Evolutionary conservation across 2,113 vertebrate species (phyloP), one percentile per base, ranked within the genome.

Genomic region (Seriola rivoliana): DNA sequence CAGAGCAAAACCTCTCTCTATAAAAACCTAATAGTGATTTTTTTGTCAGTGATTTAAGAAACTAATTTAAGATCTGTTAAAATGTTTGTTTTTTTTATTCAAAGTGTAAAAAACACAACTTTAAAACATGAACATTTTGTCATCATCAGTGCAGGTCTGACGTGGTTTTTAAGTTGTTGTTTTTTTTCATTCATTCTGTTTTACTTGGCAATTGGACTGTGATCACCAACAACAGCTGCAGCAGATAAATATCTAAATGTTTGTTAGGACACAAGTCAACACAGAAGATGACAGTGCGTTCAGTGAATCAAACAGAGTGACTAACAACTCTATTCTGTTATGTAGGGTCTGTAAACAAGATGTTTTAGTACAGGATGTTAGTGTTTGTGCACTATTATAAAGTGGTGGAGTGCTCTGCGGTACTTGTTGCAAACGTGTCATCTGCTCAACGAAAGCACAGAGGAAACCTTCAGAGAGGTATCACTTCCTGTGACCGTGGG

Each of bases 311-410:
- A 72, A 48, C 48, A 62, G 23, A 34, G 4, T 23, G 32, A 82
- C 50, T 60, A 66, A 88, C 0, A 38, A 64, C 38, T 44, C 25
- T 21, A 21, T 80, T 36, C 8, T 74, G 66, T 62, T 62, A 67
- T 74, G 73, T n/a, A 29, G 34, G 4, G 19, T 5, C 13, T 57
- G n/a, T 82, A 84, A 80, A 88, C 79, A 72, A 52, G 63, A 13
- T 38, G 67, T 62, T 75, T 73, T 6, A 38, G 59, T n/a, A 23
- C 77, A 84, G 87, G 85, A 91, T 90, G 90, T 89, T 72, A 48
- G 44, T 67, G 58, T 64, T 32, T 25, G 19, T 64, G 17, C 5
- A n/a, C 52, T 4, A 1, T 40, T 5, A 8, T 32, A 57, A 60
- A 57, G 40, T 1, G 1, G n/a, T 23, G 36, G n/a, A 0, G 44